Percentiles rank a stretch among this genome's conserved stretches.
These are phyloP conservation scores for Tetragnatha montana DNA, from an alignment of 2,888 invertebrate species.

Conservation along the genomic window DNA sequence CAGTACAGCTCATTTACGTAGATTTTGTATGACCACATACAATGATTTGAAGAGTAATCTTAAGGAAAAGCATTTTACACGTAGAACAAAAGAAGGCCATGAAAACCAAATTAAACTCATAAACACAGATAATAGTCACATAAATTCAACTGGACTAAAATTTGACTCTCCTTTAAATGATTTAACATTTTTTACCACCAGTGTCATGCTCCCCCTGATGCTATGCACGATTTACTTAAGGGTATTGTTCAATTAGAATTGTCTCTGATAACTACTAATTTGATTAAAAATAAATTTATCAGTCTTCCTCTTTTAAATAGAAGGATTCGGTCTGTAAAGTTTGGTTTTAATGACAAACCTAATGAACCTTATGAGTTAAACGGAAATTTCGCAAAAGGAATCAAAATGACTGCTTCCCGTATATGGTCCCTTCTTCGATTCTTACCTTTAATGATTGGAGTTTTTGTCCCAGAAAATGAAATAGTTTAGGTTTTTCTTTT, in stretches of 20 bases:
- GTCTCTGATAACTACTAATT: neutral
- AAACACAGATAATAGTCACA: neutral
- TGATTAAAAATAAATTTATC: neutral
- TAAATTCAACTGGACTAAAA: too few relatives aligned
- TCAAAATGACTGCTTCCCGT: neutral
- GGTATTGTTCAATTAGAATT: constrained; percentile 5
- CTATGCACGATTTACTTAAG: constrained; percentile 1
- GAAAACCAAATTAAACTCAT: neutral
- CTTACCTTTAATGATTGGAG: constrained; percentile 6
- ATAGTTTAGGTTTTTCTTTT: neutral
- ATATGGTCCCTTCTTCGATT: neutral
- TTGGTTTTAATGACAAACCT: neutral
- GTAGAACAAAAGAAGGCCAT: neutral
- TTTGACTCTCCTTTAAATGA: constrained; percentile 1
- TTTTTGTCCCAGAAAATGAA: neutral
- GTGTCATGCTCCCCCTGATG: neutral
- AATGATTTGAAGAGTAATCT: neutral
- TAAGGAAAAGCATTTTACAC: neutral
- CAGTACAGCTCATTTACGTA: neutral
- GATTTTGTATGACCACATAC: neutral
- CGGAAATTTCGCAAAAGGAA: neutral
- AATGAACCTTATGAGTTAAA: neutral
- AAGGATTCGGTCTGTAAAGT: neutral
- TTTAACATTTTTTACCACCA: neutral
- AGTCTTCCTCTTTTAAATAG: neutral